phyloP scores from a whole-genome alignment of 2,113 vertebrate genomes.

The Pluvianellus socialis region DNA sequence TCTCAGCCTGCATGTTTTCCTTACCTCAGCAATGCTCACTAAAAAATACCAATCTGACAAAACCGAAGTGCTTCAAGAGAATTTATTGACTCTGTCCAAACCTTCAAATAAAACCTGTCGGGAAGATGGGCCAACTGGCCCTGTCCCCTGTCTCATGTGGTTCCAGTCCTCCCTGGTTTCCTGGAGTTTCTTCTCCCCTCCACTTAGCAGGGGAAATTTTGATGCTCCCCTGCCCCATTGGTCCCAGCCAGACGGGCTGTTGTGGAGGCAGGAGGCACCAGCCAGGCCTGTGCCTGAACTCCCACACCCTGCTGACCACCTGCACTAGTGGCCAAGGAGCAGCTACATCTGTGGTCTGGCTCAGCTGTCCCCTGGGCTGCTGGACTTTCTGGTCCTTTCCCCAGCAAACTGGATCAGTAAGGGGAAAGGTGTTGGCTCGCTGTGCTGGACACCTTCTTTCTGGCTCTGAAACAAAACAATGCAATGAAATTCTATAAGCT shows the following conservation, averaged over 20 bases:
- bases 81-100: not conserved
- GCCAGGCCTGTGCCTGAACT: accelerated
- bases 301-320: not conserved
- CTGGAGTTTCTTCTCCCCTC: not conserved
- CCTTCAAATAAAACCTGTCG: not conserved
- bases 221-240: not conserved
- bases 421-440: not conserved
- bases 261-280: not conserved
- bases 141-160: not conserved
- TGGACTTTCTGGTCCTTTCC: not conserved
- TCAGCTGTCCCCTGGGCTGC: not conserved
- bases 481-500: not conserved
- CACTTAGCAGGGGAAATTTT: not conserved
- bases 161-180: not conserved
- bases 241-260: not conserved
- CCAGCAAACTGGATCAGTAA: not conserved
- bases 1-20: not conserved
- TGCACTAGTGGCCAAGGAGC: not conserved
- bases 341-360: not conserved
- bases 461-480: not conserved
- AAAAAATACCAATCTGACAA: not conserved
- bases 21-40: not conserved
- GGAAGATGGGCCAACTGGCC: not conserved
- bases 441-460: not conserved
- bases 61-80: not conserved